Percentiles rank a stretch among this genome's conserved stretches.
Conservation (phyloP, 2,113 vertebrate species). For the Dinomys branickii region DNA sequence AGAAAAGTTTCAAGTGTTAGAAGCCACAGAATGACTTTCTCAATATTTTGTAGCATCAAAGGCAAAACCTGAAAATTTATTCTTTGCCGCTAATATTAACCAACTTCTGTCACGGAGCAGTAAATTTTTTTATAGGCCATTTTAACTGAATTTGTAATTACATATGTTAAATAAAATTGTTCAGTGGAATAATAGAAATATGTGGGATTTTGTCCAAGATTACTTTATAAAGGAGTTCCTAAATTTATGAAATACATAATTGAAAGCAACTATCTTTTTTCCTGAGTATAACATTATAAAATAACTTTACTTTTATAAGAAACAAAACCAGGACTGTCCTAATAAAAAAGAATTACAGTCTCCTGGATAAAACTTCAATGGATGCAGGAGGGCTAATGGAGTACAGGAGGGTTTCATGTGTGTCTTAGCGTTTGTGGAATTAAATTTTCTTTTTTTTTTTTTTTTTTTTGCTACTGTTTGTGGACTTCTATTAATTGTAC, state of each 20-base stretch:
- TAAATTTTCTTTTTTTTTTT: background rate
- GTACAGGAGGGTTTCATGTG: background rate
- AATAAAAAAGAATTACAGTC: background rate
- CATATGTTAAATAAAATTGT: background rate
- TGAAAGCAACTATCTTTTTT: background rate
- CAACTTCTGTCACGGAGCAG: background rate
- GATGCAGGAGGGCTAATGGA: background rate
- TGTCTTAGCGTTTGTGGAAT: background rate
- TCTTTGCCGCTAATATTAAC: background rate
- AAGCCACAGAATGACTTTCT: background rate
- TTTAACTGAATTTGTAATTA: constrained; percentile 30
- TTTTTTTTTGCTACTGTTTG: background rate
- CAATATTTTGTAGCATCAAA: background rate
- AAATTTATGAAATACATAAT: background rate
- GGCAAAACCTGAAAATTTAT: background rate
- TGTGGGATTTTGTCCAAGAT: background rate
- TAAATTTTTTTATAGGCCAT: background rate
- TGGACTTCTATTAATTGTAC: background rate
- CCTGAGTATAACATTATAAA: constrained; percentile 7
- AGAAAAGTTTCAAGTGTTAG: background rate
- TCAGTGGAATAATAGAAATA: background rate
- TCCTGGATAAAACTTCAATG: background rate
- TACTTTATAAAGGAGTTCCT: background rate
- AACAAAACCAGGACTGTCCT: background rate
- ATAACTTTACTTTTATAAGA: background rate